Base-by-base conservation (phyloP, 2,113 vertebrate genomes). In the Tylochromis polylepis region DNA sequence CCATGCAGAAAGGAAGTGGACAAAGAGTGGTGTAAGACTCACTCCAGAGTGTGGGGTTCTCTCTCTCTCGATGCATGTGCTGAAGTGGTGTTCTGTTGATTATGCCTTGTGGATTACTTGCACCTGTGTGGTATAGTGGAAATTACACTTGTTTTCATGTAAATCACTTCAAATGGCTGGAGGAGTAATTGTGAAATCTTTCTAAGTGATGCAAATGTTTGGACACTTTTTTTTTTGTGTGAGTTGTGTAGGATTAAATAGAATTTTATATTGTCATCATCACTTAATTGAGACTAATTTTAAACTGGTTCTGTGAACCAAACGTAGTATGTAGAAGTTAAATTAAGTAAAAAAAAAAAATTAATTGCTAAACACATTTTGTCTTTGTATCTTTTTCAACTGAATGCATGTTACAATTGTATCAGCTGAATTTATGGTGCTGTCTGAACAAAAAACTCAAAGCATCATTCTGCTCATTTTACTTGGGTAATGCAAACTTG, bases 261-360 rank as follows among this genome's bases (percentile, higher is more conserved):
- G 58, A 77, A 84, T 94, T 95, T 95, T 94, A 77, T 94, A 90
- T 87, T 18, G 81, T 91, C 78, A 90, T 87, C 82, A 91, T 84
- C 89, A 94, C 91, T 85, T 91, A 84, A 91, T 89, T 90, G 60
- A 91, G 83, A 93, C 87, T 86, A 88, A 93, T 86, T 86, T 88
- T 53, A 89, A 90, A 88, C 91, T 95, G 96, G 96, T 97, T 97
- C 96, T 95, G 95, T 97, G 96, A 97, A 97, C 94, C 95, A 92
- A 93, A 88, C 36, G 83, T 89, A 90, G 57, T 91, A 83, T 86
- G 92, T 93, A 84, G 85, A 82, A 86, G 84, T 83, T 93, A 91
- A 94, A 95, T 91, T 84, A 91, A 84, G 79, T 81, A 81, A 87
- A 91, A 82, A 59, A 38, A 78, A 70, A 65, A 91, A 89, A 77